A percentile compares a stretch with the other conserved stretches of the same genome.
phyloP scores from a whole-genome alignment of 92 coral and sea anemone species.

The Diadumene lineata region DNA sequence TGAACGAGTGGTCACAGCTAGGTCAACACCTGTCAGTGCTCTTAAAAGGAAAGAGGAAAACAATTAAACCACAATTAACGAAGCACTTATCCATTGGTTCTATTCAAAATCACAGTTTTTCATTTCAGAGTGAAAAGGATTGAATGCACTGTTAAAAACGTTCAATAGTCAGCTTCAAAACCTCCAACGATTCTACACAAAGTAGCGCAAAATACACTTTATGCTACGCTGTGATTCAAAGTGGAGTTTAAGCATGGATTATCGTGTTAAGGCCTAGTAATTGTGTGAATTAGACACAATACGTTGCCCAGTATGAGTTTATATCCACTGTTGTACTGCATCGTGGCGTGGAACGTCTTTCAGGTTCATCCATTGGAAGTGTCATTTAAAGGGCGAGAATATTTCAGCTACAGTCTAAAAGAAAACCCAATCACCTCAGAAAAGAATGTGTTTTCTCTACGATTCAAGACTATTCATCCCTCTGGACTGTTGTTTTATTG shows the following conservation, averaged over 20 bases:
- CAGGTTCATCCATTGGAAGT: slow-evolving; percentile 21
- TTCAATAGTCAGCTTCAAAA: neutral
- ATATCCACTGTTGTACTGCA: neutral
- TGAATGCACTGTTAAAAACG: neutral
- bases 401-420: slow-evolving; percentile 35
- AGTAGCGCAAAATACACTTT: slow-evolving; percentile 2
- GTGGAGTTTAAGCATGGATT: too few species aligned
- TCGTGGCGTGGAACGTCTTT: slow-evolving; percentile 7
- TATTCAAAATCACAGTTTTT: slow-evolving; percentile 19
- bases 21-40: slow-evolving; percentile 15
- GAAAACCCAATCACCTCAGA: neutral
- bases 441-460: slow-evolving; percentile 43
- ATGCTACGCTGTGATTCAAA: neutral
- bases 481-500: slow-evolving; percentile 72
- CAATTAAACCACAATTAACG: slow-evolving; percentile 25
- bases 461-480: slow-evolving; percentile 80
- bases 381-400: slow-evolving; percentile 53
- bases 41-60: slow-evolving; percentile 21
- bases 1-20: neutral
- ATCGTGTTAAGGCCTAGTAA: neutral
- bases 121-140: slow-evolving; percentile 8
- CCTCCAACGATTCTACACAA: neutral
- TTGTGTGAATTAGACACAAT: neutral
- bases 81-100: slow-evolving; percentile 23
- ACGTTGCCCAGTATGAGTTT: neutral